These are phyloP conservation scores for Drosophila kurseongensis DNA, from an alignment of 1,140 invertebrate genomes.

Conservation along the genomic window DNA sequence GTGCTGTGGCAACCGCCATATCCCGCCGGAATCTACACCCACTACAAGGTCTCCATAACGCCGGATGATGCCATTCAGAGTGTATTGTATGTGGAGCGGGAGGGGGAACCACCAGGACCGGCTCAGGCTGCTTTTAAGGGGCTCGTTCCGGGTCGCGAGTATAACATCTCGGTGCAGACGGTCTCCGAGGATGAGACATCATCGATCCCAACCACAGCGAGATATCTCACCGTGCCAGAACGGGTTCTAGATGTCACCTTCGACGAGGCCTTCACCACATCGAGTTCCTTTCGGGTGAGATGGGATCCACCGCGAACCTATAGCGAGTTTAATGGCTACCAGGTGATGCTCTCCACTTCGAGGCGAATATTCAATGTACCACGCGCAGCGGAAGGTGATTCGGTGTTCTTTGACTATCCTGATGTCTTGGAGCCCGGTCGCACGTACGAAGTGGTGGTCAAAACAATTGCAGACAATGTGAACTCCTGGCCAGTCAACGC, in stretches of 20 bases:
- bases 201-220: conserved; percentile 94
- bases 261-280: conserved; percentile 89
- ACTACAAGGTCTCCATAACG: conserved; percentile 96
- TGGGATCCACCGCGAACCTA: conserved; percentile 93
- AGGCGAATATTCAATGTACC: conserved; percentile 88
- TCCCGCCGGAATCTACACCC: conserved; percentile 95
- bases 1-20: conserved; percentile 98
- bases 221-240: conserved; percentile 95
- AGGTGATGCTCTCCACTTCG: conserved; percentile 90
- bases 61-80: conserved; percentile 94
- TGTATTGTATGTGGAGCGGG: conserved; percentile 94
- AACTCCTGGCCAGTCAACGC: conserved; percentile 94
- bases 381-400: conserved; percentile 87
- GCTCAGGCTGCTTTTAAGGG: conserved; percentile 97
- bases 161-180: conserved; percentile 86
- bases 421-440: conserved; percentile 93
- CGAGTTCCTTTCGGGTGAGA: conserved; percentile 90
- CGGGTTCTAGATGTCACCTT: conserved; percentile 93
- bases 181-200: conserved; percentile 96
- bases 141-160: conserved; percentile 90
- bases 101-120: conserved; percentile 96
- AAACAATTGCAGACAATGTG: conserved; percentile 96
- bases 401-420: conserved; percentile 89
- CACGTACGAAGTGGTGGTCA: conserved; percentile 95
- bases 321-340: conserved; percentile 96